These are phyloP conservation scores for Galaxea fascicularis DNA, from an alignment of 92 coral and sea anemone genomes.

Conservation along the genomic window DNA sequence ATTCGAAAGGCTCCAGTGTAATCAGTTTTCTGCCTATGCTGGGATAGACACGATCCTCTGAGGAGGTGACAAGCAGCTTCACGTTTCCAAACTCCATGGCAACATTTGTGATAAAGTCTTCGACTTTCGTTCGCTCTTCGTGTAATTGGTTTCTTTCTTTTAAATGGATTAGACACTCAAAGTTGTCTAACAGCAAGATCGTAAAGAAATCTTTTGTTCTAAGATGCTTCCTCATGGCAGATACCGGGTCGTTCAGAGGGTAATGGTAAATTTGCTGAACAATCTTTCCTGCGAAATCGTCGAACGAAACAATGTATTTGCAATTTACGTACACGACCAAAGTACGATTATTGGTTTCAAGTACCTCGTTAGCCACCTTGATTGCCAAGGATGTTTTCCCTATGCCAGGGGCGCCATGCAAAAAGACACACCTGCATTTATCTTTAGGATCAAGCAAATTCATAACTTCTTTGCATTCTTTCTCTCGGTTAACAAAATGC, in stretches of 20 bases:
- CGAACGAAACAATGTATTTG: slow-evolving; percentile 37
- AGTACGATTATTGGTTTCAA: background rate
- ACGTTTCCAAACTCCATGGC: slow-evolving; percentile 31
- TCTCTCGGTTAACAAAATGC: slow-evolving; percentile 14
- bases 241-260: background rate
- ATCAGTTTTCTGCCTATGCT: background rate
- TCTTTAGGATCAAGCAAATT: background rate
- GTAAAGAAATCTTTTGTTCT: background rate
- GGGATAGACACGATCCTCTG: slow-evolving; percentile 20
- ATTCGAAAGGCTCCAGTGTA: slow-evolving; percentile 9
- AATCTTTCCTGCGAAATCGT: slow-evolving; percentile 43
- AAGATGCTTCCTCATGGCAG: background rate
- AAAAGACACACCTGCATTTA: background rate
- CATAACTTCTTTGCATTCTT: background rate
- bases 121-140: background rate
- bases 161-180: background rate
- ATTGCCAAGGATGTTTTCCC: slow-evolving; percentile 63
- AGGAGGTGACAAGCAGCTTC: slow-evolving; percentile 59
- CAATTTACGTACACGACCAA: slow-evolving; percentile 56
- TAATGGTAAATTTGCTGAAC: slow-evolving; percentile 2
- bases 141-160: background rate
- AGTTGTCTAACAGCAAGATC: slow-evolving; percentile 15
- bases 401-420: slow-evolving; percentile 54
- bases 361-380: slow-evolving; percentile 44
- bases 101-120: slow-evolving; percentile 18